These are phyloP conservation scores for Esox niger DNA, from an alignment of 2,113 vertebrate species.

Conservation along the genomic window DNA sequence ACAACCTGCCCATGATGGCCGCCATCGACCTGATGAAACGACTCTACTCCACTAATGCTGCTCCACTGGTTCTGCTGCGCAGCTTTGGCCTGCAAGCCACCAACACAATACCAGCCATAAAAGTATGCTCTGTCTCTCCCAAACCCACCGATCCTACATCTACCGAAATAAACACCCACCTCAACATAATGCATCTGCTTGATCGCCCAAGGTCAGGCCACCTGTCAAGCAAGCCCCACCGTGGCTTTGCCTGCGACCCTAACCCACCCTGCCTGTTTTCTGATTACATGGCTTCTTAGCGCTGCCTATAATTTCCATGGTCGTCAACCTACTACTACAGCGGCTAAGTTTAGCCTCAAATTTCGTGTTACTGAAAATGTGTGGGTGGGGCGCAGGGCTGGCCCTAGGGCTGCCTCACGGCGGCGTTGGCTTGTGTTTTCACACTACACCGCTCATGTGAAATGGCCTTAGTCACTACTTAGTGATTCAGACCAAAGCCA, in stretches of 20 bases:
- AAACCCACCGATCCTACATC: neutral
- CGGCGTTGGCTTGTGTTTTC: constrained; percentile 74
- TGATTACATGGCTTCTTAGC: constrained; percentile 74
- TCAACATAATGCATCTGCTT: neutral
- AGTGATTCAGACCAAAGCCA: constrained; percentile 9
- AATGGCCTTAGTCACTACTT: constrained; percentile 68
- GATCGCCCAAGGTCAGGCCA: constrained; percentile 37
- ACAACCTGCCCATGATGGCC: constrained; percentile 90
- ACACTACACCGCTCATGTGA: constrained; percentile 75
- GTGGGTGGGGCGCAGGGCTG: constrained; percentile 76
- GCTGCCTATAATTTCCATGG: constrained; percentile 75
- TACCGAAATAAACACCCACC: neutral
- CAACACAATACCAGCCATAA: constrained; percentile 81
- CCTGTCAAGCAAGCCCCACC: constrained; percentile 41
- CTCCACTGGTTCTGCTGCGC: constrained; percentile 85
- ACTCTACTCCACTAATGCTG: constrained; percentile 83
- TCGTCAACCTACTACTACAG: constrained; percentile 73
- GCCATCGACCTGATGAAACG: constrained; percentile 87
- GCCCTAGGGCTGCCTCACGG: constrained; percentile 62
- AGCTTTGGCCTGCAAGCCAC: constrained; percentile 92
- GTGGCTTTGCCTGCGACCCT: constrained; percentile 25
- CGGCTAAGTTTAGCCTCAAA: constrained; percentile 77
- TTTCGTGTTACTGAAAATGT: constrained; percentile 77
- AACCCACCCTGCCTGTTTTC: constrained; percentile 50
- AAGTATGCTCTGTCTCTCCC: constrained; percentile 72